phyloP scores from a whole-genome alignment of 2,888 invertebrate species.

The Oligia latruncula region DNA sequence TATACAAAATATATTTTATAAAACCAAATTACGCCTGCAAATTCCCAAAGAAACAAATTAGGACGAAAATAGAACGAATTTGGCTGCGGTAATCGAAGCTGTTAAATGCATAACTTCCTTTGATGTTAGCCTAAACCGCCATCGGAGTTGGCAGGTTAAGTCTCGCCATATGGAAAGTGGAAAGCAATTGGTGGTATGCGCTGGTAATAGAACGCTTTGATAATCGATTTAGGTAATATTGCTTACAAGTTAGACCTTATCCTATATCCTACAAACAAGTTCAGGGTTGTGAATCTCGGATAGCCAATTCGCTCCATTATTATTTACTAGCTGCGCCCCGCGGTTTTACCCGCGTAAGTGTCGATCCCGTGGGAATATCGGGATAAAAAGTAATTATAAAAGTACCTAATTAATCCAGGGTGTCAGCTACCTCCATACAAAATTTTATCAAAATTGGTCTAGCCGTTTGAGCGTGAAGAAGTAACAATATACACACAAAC shows the following conservation, averaged over 20 bases:
- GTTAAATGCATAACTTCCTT: conserved; percentile 54
- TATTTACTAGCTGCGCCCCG: too few relatives aligned
- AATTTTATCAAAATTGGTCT: too few relatives aligned
- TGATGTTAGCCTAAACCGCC: conserved; percentile 48
- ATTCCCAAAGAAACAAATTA: conserved; percentile 18
- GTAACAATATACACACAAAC: too few relatives aligned
- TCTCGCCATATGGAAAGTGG: conserved; percentile 16
- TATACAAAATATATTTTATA: not conserved
- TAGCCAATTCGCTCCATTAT: too few relatives aligned
- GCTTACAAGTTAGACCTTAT: not conserved
- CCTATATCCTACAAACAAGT: not conserved
- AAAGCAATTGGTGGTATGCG: conserved; percentile 37
- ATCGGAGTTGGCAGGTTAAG: conserved; percentile 19
- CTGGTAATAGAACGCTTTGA: conserved; percentile 42
- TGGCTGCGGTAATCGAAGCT: conserved; percentile 46
- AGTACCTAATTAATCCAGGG: too few relatives aligned
- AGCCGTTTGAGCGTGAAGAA: too few relatives aligned
- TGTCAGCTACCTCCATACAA: too few relatives aligned
- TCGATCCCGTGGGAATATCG: too few relatives aligned
- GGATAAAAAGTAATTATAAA: too few relatives aligned
- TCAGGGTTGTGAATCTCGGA: not conserved
- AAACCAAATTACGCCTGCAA: not conserved
- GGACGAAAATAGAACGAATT: conserved; percentile 24
- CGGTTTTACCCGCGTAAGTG: too few relatives aligned
- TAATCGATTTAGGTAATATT: conserved; percentile 25